A percentile compares a stretch with the other conserved stretches of the same genome.
phyloP scores from a whole-genome alignment of 2,888 invertebrate species.

The Catocala nupta region DNA sequence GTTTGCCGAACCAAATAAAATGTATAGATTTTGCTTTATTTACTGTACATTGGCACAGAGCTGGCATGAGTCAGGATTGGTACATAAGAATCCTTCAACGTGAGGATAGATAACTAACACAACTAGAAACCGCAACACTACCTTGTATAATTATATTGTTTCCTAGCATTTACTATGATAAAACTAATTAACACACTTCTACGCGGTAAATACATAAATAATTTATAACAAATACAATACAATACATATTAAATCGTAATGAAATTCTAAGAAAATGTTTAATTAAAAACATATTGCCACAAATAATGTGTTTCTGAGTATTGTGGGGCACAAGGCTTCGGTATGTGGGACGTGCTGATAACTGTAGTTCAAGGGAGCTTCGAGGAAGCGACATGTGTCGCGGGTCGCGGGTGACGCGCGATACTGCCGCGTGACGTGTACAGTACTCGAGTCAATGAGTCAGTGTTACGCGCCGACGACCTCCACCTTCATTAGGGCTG shows the following conservation, averaged over 20 bases:
- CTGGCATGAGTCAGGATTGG: no score
- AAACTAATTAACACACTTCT: no score
- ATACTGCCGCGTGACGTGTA: constrained; percentile 2
- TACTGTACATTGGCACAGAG: no score
- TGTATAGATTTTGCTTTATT: no score
- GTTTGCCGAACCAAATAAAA: no score
- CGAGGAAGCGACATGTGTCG: constrained; percentile 26
- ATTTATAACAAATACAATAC: not conserved
- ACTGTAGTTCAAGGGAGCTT: constrained; percentile 35
- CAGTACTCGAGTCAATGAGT: constrained; percentile 43
- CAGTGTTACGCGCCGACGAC: constrained; percentile 39
- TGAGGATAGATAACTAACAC: no score
- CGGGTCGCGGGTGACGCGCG: not conserved
- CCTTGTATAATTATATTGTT: not conserved
- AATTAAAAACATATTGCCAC: not conserved
- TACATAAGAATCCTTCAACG: no score
- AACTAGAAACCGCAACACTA: no score
- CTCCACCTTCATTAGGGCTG: constrained; percentile 36
- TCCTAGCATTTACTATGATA: not conserved
- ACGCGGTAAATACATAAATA: no score
- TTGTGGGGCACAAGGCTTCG: constrained; percentile 23
- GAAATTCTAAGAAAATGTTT: not conserved
- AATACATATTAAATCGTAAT: not conserved
- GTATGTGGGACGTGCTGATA: constrained; percentile 41
- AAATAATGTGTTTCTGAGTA: constrained; percentile 34